Evolutionary conservation across 2,797 vertebrate species (phyloP), one percentile per base, ranked within the genome.

Genomic region (Macrochelys suwanniensis): DNA sequence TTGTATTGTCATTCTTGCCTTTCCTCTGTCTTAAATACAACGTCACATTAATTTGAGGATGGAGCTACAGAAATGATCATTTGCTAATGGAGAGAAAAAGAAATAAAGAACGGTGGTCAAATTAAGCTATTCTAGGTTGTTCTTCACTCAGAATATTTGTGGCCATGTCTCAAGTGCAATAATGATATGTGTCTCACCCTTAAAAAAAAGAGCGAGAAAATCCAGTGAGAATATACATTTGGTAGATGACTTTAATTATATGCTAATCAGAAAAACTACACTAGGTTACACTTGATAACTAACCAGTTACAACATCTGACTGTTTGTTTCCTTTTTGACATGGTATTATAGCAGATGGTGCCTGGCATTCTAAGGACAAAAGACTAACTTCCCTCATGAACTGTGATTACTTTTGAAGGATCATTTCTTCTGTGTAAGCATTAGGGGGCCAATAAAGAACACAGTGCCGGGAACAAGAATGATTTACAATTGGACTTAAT

Each of bases 401-500:
- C 80, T 7, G 10, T 1, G 2, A 79, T 50, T 94, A 81, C 21
- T 91, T 95, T 42, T 87, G 85, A 95, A 97, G 89, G 95, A 94
- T 96, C 93, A 87, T 59, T 91, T 96, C 87, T 91, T 95, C 2
- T 2, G 84, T 51, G 53, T 50, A 80, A 94, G 88, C 81, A 85
- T 88, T 82, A 87, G 84, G 91, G 84, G 89, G 84, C 85, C 94
- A 92, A 89, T 87, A 96, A 87, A 93, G 88, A n/a, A 87, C 42
- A 19, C 50, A 92, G 79, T 11, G 51, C 81, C 53, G 61, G 83
- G 97, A 97, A 92, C 82, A 56, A 12, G 45, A 78, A 84, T 97
- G 96, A 97, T 97, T 98, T 98, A 96, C 93, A 95, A 80, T 54
- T 96, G 93, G 95, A 88, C 95, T 94, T 95, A 94, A 97, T 96